Evolutionary conservation across 1,140 invertebrate species (phyloP).

Genomic region (Bombus soroeensis): DNA sequence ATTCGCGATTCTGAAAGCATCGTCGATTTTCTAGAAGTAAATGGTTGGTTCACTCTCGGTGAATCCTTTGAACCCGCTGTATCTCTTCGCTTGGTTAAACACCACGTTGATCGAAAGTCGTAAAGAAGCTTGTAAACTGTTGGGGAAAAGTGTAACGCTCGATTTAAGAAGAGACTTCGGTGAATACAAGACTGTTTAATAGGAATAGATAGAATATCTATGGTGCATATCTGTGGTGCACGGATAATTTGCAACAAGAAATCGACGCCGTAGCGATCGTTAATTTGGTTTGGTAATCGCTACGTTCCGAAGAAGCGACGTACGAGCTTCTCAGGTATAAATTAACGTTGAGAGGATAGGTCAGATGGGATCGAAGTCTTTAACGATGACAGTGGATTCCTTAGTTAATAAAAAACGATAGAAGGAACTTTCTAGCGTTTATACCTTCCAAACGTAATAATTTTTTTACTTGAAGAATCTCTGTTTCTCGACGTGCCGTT

Average conservation of each 20-base stretch:
- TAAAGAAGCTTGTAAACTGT: background rate
- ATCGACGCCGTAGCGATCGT: background rate
- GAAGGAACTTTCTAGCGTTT: too few relatives aligned
- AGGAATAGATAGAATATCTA: background rate
- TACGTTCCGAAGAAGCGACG: background rate
- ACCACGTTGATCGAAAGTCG: background rate
- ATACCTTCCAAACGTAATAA: too few relatives aligned
- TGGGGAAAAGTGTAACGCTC: slow-evolving; percentile 9
- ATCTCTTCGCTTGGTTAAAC: slow-evolving; percentile 29
- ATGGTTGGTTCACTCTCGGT: background rate
- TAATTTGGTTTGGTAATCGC: slow-evolving; percentile 1
- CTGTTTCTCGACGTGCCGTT: too few relatives aligned
- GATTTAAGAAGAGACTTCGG: background rate
- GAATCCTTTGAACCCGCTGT: slow-evolving; percentile 16
- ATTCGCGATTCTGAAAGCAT: slow-evolving; percentile 1
- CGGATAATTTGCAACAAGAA: background rate
- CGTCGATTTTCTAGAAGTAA: background rate
- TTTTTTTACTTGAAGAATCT: too few relatives aligned
- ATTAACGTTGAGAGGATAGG: background rate
- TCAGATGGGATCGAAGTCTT: background rate
- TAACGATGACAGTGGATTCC: background rate
- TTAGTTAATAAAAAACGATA: too few relatives aligned
- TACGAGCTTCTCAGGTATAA: background rate
- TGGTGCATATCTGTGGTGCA: too few relatives aligned
- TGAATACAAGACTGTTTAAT: too few relatives aligned